Evolutionary conservation across 2,113 vertebrate species (phyloP).

Genomic region (Podarcis muralis): DNA sequence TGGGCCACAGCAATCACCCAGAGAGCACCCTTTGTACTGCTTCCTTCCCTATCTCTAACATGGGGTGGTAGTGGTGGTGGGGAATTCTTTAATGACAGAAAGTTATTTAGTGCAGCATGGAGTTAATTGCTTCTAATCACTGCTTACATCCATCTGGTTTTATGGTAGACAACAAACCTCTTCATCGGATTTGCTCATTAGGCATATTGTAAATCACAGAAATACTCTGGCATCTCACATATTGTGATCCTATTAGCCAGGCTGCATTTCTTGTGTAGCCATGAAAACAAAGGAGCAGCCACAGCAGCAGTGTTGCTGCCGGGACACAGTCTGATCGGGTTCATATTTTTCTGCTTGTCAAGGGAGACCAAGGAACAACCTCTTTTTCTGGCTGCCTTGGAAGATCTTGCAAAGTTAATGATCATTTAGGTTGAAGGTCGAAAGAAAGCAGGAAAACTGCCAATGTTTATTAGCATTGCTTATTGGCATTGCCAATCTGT

Average conservation of each 20-base stretch:
- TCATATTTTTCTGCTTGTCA: not conserved
- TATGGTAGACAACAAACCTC: constrained; percentile 91
- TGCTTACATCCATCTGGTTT: constrained; percentile 91
- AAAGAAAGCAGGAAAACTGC: not conserved
- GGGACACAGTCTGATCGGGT: not conserved
- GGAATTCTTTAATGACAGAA: constrained; percentile 86
- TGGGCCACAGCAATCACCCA: not conserved
- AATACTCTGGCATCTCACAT: constrained; percentile 75
- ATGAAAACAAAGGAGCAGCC: constrained; percentile 1
- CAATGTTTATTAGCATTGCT: not conserved
- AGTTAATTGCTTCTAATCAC: constrained; percentile 96
- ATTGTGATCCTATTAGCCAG: constrained; percentile 76
- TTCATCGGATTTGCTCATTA: constrained; percentile 88
- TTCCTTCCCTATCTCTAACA: constrained; percentile 81
- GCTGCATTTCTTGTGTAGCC: constrained; percentile 51
- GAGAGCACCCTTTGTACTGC: constrained; percentile 67
- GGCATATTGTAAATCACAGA: constrained; percentile 82
- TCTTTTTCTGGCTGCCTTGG: not conserved
- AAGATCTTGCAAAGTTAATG: not conserved
- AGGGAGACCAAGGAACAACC: not conserved
- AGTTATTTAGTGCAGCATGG: constrained; percentile 90
- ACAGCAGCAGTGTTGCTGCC: not conserved
- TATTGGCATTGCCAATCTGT: not conserved
- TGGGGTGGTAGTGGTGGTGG: constrained; percentile 76
- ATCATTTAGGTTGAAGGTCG: not conserved